A percentile compares a stretch with the other conserved stretches of the same genome.
These are phyloP conservation scores for Peucedramus taeniatus DNA, from an alignment of 2,113 vertebrate genomes.

Conservation along the genomic window DNA sequence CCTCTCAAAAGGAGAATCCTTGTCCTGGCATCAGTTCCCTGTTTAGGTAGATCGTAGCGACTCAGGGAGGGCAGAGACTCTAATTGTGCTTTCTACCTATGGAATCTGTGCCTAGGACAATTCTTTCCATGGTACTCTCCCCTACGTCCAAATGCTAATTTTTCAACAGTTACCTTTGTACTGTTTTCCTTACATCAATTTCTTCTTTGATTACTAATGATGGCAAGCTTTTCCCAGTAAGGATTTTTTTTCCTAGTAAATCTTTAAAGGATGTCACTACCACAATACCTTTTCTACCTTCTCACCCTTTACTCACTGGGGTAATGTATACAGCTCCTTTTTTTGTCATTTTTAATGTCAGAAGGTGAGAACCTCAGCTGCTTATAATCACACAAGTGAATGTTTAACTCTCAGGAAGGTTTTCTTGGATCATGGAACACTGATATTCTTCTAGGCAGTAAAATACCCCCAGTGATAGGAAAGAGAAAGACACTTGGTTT, in stretches of 20 bases:
- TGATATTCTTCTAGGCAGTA: background rate
- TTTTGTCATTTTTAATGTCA: background rate
- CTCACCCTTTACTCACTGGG: background rate
- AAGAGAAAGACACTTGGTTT: background rate
- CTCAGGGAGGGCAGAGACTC: background rate
- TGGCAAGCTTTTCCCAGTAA: background rate
- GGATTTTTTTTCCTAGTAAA: background rate
- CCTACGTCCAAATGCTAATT: background rate
- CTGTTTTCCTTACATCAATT: conserved; percentile 11
- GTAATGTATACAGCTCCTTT: background rate
- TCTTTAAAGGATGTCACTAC: background rate
- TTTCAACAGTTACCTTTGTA: conserved; percentile 5
- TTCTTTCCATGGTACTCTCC: background rate
- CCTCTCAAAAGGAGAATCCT: background rate
- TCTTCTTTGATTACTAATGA: conserved; percentile 30
- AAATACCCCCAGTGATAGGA: background rate
- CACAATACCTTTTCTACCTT: background rate
- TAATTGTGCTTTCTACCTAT: background rate
- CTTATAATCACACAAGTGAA: background rate
- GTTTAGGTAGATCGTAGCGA: background rate
- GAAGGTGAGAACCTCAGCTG: background rate
- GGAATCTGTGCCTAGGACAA: conserved; percentile 21
- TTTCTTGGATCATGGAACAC: background rate
- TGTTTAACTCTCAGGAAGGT: background rate
- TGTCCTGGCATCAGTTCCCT: background rate